Percentiles rank a stretch among this genome's conserved stretches.
phyloP scores from a whole-genome alignment of 2,113 vertebrate species.

The Neoarius graeffei region DNA sequence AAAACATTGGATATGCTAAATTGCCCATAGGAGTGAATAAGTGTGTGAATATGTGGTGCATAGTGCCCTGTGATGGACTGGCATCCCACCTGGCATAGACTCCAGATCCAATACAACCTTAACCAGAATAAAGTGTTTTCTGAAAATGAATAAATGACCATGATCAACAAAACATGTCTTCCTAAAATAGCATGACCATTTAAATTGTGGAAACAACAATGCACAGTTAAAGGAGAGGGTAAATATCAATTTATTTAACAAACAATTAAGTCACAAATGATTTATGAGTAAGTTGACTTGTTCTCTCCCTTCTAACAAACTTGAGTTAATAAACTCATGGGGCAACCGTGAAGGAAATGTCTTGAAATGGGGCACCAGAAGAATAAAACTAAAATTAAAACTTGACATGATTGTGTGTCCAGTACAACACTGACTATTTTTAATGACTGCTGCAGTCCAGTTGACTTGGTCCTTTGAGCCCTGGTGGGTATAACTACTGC shows the following conservation, averaged over 20 bases:
- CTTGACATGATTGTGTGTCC: not conserved
- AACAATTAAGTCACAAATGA: no score
- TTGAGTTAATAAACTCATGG: no score
- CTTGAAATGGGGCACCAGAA: not conserved
- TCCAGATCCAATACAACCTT: not conserved
- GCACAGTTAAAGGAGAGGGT: not conserved
- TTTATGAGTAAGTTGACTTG: no score
- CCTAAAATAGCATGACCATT: not conserved
- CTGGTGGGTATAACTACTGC: not conserved
- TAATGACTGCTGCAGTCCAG: not conserved
- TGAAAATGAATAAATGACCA: not conserved
- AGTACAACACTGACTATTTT: not conserved
- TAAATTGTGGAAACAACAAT: not conserved
- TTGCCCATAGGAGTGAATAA: no score
- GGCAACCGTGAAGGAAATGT: not conserved
- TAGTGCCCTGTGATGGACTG: no score
- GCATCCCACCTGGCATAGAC: no score
- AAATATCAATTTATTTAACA: no score
- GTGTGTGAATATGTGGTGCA: no score
- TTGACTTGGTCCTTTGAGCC: not conserved
- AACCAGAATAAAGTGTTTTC: not conserved
- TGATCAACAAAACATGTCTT: not conserved
- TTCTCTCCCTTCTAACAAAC: no score
- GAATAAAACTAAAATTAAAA: not conserved
- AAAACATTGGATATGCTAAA: no score